These are phyloP conservation scores for Pycnomerus fuliginosus DNA, from an alignment of 2,888 invertebrate genomes.

Conservation along the genomic window DNA sequence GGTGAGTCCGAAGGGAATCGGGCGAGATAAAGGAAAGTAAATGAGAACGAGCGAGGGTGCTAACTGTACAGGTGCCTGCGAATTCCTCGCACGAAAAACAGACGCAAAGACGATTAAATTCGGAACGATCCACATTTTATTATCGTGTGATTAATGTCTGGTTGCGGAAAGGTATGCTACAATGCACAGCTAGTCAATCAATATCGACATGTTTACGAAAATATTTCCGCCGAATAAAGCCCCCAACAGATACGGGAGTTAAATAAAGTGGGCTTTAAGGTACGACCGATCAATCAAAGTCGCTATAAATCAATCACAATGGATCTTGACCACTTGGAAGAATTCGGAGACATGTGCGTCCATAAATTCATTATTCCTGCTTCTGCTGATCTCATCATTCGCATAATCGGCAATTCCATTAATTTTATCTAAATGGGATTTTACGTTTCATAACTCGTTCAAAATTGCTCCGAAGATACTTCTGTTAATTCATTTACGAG, in stretches of 20 bases:
- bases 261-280: slow-evolving; percentile 34
- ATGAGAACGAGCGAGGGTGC: slow-evolving; percentile 40
- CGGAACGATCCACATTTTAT: slow-evolving; percentile 32
- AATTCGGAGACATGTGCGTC: slow-evolving; percentile 43
- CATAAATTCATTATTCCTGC: slow-evolving; percentile 49
- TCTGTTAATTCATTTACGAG: too few species aligned
- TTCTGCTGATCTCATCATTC: too few species aligned
- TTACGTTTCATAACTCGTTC: too few species aligned
- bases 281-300: slow-evolving; percentile 48
- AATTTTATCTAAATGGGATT: too few species aligned
- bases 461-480: too few species aligned
- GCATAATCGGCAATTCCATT: too few species aligned
- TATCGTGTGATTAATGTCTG: slow-evolving; percentile 4
- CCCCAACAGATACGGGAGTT: slow-evolving; percentile 24
- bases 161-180: slow-evolving; percentile 2
- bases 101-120: slow-evolving; percentile 33
- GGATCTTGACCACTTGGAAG: too few species aligned
- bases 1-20: slow-evolving; percentile 42
- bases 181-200: slow-evolving; percentile 11
- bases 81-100: slow-evolving; percentile 40
- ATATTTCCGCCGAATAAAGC: background rate
- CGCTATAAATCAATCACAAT: slow-evolving; percentile 51
- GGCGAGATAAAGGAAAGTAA: slow-evolving; percentile 46
- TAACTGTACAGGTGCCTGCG: slow-evolving; percentile 43
- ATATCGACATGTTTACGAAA: slow-evolving; percentile 19